Evolutionary conservation across 2,797 vertebrate species (phyloP), one percentile per base, ranked within the genome.

Genomic region (Tokudaia tokunoshimensis): DNA sequence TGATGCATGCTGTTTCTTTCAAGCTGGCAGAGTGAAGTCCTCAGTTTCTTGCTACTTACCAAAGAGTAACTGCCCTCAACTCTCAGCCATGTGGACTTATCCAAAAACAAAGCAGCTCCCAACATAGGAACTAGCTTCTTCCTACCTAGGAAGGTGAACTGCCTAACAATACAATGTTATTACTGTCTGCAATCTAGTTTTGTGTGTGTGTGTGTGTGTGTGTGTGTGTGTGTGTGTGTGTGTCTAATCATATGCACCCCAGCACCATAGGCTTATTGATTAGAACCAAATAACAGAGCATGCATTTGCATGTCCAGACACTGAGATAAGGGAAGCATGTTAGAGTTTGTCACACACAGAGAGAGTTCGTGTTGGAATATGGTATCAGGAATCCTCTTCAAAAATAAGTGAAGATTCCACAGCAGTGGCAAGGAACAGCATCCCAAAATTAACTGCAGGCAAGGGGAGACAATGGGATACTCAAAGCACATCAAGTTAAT

Each of bases 281-380:
- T 24, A 44, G 26, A 95, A 78, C 29, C 37, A 87, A n/a, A 29
- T 59, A 44, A 65, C 13, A 70, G 15, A 37, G 59, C 29, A 47
- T 19, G 17, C 0, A n/a, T 85, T 19, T 57, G 15, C 41, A 70
- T 34, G 3, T 9, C 0, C 34, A 22, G 70, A 61, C 4, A 4
- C 31, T 2, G 26, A 8, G 47, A 37, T 78, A 4, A 0, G 12
- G 9, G n/a, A 37, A 44, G 26, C 8, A 19, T 29, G 26, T 59
- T 10, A 50, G 3, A 61, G 15, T 67, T 65, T 57, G 57, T 34
- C 82, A 41, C 9, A 19, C 2, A 19, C 3, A 72, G 57, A 34
- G 24, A 63, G 50, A 91, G 50, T 1, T 50, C 13, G 22, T 12
- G 0, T 20, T 61, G 3, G 22, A 37, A 0, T 10, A 7, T 55